A percentile compares a stretch with the other conserved stretches of the same genome.
These are phyloP conservation scores for Neopipo cinnamomea DNA, from an alignment of 2,113 vertebrate genomes.

Conservation along the genomic window DNA sequence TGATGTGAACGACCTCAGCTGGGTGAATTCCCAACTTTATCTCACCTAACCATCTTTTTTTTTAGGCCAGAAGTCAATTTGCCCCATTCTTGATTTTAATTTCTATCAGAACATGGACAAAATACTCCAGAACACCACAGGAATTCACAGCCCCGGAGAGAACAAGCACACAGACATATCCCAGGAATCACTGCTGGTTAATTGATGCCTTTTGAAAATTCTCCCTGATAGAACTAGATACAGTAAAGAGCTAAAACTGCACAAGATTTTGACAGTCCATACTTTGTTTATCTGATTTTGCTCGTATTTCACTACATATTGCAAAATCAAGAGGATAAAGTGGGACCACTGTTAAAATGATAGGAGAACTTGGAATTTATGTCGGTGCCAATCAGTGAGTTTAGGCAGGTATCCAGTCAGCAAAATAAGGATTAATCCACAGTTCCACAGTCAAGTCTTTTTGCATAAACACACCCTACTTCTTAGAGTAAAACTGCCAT, in stretches of 20 bases:
- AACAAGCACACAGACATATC: background rate
- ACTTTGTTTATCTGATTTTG: background rate
- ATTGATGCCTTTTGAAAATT: background rate
- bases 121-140: background rate
- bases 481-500: background rate
- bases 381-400: background rate
- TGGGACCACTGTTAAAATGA: background rate
- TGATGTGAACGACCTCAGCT: background rate
- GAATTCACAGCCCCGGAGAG: background rate
- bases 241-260: constrained; percentile 9
- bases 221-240: background rate
- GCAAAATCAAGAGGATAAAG: background rate
- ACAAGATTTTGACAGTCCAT: background rate
- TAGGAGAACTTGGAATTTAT: constrained; percentile 7
- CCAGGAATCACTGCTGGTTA: background rate
- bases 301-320: constrained; percentile 1
- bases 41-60: background rate
- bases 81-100: background rate
- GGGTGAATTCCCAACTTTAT: background rate
- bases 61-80: background rate
- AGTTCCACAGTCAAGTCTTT: constrained; percentile 43
- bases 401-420: constrained; percentile 29
- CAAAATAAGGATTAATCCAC: constrained; percentile 49
- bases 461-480: constrained; percentile 15
- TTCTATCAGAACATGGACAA: background rate